These are phyloP conservation scores for Ophion obscuratus DNA, from an alignment of 2,888 invertebrate species.

Conservation along the genomic window DNA sequence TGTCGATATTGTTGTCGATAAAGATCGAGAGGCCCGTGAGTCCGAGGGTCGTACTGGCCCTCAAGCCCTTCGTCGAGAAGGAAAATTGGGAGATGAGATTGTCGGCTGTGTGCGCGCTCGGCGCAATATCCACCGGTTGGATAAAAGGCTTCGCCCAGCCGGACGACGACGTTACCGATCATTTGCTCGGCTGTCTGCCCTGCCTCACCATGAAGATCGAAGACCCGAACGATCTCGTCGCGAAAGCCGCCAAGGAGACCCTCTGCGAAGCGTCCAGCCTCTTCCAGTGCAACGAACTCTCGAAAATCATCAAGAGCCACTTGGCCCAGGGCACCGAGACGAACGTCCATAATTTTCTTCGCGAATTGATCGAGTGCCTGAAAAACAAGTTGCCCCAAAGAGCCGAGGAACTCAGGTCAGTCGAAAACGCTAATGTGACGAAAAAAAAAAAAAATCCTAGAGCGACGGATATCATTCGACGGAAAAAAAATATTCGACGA, in stretches of 20 bases:
- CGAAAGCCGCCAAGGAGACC: slow-evolving; percentile 75
- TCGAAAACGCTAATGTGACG: not conserved
- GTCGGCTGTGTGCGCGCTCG: slow-evolving; percentile 77
- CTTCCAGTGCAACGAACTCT: slow-evolving; percentile 73
- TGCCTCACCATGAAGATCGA: slow-evolving; percentile 79
- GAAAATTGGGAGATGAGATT: slow-evolving; percentile 79
- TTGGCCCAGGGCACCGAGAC: slow-evolving; percentile 70
- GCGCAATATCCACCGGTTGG: slow-evolving; percentile 76
- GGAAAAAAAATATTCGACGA: no score
- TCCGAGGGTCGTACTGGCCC: slow-evolving; percentile 77
- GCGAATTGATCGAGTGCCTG: slow-evolving; percentile 75
- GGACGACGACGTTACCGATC: slow-evolving; percentile 77
- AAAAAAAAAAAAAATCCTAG: no score
- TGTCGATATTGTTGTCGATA: slow-evolving; percentile 76
- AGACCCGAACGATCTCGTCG: slow-evolving; percentile 74
- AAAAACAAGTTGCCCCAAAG: slow-evolving; percentile 76
- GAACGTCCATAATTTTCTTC: slow-evolving; percentile 74
- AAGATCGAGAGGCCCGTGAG: slow-evolving; percentile 76
- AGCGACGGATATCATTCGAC: no score
- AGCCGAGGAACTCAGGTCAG: slow-evolving; percentile 79
- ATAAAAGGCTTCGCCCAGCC: slow-evolving; percentile 69
- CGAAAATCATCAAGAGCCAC: slow-evolving; percentile 71
- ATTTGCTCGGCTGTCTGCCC: slow-evolving; percentile 79
- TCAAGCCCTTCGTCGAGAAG: slow-evolving; percentile 81
- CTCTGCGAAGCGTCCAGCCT: slow-evolving; percentile 74